Evolutionary conservation across 2,797 vertebrate species (phyloP).

Genomic region (Dendrocincla tyrannina): DNA sequence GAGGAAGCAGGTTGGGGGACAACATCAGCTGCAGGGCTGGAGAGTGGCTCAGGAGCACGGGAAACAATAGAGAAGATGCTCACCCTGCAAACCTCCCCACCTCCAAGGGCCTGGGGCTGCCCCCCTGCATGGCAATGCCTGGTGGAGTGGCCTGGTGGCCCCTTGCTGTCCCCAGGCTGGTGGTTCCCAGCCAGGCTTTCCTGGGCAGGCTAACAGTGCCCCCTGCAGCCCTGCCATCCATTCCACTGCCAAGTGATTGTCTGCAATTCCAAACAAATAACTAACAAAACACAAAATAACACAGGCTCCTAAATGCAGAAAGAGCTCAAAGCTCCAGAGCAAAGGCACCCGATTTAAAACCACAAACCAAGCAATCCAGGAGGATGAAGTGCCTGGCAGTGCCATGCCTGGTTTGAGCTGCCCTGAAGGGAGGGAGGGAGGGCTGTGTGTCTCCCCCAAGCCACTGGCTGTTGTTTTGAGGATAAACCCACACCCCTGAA

Average conservation of each 20-base stretch:
- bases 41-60: neutral
- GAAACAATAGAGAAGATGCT: neutral
- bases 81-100: neutral
- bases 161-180: neutral
- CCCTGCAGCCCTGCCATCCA: conserved; percentile 65
- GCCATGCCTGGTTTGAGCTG: neutral
- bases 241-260: neutral
- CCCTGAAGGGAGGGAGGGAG: neutral
- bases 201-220: conserved; percentile 71
- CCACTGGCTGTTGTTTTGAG: neutral
- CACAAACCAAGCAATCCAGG: neutral
- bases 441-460: neutral
- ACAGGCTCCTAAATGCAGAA: neutral
- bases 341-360: neutral
- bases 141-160: neutral
- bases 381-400: neutral
- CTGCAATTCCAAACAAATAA: neutral
- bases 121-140: neutral
- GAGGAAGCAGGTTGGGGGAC: neutral
- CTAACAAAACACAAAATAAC: neutral
- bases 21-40: neutral
- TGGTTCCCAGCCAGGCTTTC: conserved; percentile 22
- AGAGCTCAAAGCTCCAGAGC: neutral
- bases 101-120: neutral
- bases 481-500: neutral